Percentiles rank a stretch among this genome's conserved stretches.
Conservation (phyloP, 2,113 vertebrate genomes). For the Anser cygnoides region DNA sequence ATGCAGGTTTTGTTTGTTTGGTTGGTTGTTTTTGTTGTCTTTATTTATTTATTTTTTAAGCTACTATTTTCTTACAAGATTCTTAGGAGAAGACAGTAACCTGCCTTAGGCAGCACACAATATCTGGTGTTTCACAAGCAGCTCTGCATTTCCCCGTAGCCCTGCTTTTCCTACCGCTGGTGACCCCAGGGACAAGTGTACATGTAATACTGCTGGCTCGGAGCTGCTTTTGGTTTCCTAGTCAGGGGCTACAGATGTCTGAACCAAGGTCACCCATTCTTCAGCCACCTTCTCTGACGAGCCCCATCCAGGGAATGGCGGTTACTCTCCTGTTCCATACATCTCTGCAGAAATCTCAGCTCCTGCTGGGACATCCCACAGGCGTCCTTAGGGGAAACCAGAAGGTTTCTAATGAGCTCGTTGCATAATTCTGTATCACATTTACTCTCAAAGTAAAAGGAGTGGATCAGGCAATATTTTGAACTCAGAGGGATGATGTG, state of each 20-base stretch:
- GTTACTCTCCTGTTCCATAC: background rate
- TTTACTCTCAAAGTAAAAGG: background rate
- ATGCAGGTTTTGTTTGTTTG: background rate
- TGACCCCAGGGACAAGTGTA: fast-evolving
- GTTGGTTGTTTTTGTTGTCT: background rate
- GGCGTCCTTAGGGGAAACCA: background rate
- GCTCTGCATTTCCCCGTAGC: background rate
- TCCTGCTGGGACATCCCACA: background rate
- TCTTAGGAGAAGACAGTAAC: background rate
- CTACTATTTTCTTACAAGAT: background rate
- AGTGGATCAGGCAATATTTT: background rate
- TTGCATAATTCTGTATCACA: background rate
- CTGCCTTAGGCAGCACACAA: background rate
- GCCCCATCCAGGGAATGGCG: background rate
- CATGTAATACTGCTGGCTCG: fast-evolving
- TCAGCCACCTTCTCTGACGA: background rate
- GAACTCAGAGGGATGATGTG: background rate
- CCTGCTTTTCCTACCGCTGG: fast-evolving
- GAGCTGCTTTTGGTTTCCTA: background rate
- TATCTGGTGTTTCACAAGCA: background rate
- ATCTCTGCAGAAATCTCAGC: background rate
- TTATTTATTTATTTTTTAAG: background rate
- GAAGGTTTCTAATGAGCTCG: background rate
- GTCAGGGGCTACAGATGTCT: background rate
- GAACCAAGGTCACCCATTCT: background rate